Evolutionary conservation across 2,888 invertebrate species (phyloP), one percentile per base, ranked within the genome.

Genomic region (Drosophila atripex): DNA sequence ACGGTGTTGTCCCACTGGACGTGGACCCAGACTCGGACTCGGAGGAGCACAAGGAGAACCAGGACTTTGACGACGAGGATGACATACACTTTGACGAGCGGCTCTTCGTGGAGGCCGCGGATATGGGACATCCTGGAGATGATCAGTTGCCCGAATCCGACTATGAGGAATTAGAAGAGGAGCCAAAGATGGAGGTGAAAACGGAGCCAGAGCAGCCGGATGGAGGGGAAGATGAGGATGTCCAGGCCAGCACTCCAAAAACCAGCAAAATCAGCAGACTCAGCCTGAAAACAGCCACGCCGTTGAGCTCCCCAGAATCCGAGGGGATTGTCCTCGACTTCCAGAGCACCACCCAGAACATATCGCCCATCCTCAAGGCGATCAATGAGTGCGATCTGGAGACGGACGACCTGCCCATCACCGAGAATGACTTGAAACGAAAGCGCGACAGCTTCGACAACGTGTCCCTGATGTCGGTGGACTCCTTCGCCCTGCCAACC

Each of bases 361-460:
- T 92, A n/a, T 92, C 92, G 1, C 91, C 92, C 1, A 91, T 92
- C 47, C 59, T 90, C 3, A 84, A 74, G 14, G 84, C 73, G 0
- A 80, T 79, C 35, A 75, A 77, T 38, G 82, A 87, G n/a, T 80
- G 86, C 25, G 86, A 78, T 35, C 65, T 83, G 66, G 78, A 72
- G 45, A 56, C 73, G 28, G 89, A 86, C 43, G 77, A 89, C 11
- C 71, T 82, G 41, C 66, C 63, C 0, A 92, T 92, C 50, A 92
- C 92, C 6, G 85, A 86, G 21, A 78, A 83, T 23, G 89, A 90
- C 6, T 60, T 90, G 32, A 92, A 92, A 68, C 89, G 92, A 6
- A 91, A 91, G 68, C 89, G 91, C 14, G 90, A 90, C 30, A 91
- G 91, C 69, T 88, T 90, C 35, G 92, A 92, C 72, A 91, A 88